Evolutionary conservation across 2,888 invertebrate genomes (phyloP).

Genomic region (Caenorhabditis sp.): DNA sequence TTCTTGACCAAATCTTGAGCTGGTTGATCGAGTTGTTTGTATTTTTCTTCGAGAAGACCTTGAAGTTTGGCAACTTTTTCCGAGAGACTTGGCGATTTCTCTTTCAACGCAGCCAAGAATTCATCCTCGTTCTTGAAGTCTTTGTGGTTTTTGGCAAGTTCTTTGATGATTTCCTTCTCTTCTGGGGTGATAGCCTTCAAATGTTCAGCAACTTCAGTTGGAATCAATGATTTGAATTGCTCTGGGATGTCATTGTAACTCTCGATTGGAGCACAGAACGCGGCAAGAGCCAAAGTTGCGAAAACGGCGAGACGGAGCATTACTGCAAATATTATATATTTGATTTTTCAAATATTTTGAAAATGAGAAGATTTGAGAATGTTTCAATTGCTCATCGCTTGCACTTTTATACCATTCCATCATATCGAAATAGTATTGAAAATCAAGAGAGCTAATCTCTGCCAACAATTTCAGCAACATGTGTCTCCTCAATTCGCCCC

Average conservation of each 20-base stretch:
- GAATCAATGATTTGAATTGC: constrained; percentile 64
- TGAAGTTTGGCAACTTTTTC: constrained; percentile 62
- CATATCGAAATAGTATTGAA: background rate
- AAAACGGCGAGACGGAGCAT: constrained; percentile 43
- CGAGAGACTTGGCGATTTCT: constrained; percentile 61
- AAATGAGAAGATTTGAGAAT: background rate
- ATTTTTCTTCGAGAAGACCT: constrained; percentile 53
- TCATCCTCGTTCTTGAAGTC: constrained; percentile 56
- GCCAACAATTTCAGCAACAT: constrained; percentile 15
- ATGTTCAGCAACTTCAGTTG: constrained; percentile 65
- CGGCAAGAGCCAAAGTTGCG: constrained; percentile 45
- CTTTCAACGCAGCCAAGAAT: constrained; percentile 64
- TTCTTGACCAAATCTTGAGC: constrained; percentile 64
- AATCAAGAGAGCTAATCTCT: background rate
- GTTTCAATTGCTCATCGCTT: background rate
- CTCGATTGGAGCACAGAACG: constrained; percentile 51
- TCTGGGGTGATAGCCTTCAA: constrained; percentile 64
- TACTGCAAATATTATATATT: constrained; percentile 15
- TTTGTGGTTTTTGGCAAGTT: constrained; percentile 58
- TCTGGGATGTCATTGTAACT: constrained; percentile 63
- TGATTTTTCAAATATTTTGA: constrained; percentile 3
- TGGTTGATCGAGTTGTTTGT: constrained; percentile 57
- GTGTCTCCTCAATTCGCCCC: background rate
- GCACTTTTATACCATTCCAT: constrained; percentile 17
- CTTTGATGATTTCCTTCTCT: constrained; percentile 64